Percentiles rank a stretch among this genome's conserved stretches.
Evolutionary conservation across 2,113 vertebrate genomes (phyloP).

Genomic region (Sylvilagus bachmani): DNA sequence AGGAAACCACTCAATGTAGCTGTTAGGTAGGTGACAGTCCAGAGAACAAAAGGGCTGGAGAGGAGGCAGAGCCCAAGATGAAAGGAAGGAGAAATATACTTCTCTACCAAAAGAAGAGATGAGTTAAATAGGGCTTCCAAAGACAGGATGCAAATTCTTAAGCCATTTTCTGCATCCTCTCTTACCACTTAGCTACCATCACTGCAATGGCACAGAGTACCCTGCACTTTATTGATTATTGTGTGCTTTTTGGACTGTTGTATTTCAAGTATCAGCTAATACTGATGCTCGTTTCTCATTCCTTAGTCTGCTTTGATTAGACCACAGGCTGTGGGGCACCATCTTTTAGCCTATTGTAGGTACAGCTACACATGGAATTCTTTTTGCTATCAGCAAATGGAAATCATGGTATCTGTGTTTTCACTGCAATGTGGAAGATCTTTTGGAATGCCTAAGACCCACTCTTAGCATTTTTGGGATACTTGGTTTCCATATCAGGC

Average conservation of each 20-base stretch:
- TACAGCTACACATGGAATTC: slow-evolving; percentile 14
- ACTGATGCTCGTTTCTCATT: background rate
- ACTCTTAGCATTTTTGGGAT: background rate
- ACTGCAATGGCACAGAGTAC: background rate
- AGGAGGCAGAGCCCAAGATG: background rate
- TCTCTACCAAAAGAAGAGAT: background rate
- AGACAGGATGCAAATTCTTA: background rate
- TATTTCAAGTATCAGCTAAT: slow-evolving; percentile 15
- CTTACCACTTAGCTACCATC: background rate
- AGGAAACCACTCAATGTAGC: background rate
- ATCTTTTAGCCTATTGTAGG: background rate
- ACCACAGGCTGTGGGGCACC: background rate
- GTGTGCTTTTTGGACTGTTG: background rate
- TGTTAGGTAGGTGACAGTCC: background rate
- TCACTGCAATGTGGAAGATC: background rate
- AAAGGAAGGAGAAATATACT: background rate
- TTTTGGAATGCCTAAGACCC: background rate
- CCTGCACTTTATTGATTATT: background rate
- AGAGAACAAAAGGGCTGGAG: slow-evolving; percentile 3
- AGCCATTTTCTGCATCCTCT: background rate
- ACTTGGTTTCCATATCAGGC: background rate
- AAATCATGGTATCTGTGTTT: background rate
- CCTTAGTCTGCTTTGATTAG: slow-evolving; percentile 41
- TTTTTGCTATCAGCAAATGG: slow-evolving; percentile 6
- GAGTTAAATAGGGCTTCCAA: slow-evolving; percentile 25